Conservation (phyloP, 2,888 invertebrate genomes). For the Drosophila fungiperda region DNA sequence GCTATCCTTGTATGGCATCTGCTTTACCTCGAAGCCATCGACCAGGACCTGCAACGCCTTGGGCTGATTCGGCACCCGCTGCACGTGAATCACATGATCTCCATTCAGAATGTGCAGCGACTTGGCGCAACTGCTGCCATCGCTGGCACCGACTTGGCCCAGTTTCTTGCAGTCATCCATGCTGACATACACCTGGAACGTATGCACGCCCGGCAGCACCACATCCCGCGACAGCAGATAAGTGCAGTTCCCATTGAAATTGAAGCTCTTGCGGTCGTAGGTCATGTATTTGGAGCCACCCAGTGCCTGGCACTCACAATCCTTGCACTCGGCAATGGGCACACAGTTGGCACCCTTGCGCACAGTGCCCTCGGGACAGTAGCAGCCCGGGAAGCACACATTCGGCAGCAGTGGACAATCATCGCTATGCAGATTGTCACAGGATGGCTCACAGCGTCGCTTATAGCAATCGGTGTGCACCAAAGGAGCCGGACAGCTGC, state of each 20-base stretch:
- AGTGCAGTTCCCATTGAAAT: conserved; percentile 93
- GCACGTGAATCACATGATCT: conserved; percentile 87
- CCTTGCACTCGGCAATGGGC: conserved; percentile 89
- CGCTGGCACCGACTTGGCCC: conserved; percentile 60
- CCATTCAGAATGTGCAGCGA: conserved; percentile 89
- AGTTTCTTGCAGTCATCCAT: conserved; percentile 89
- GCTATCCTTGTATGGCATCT: conserved; percentile 86
- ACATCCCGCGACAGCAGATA: conserved; percentile 91
- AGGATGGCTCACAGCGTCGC: conserved; percentile 91
- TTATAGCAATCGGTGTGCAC: conserved; percentile 94
- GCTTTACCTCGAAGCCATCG: conserved; percentile 83
- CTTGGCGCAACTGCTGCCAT: conserved; percentile 87
- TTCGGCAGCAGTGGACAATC: conserved; percentile 88
- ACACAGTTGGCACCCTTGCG: conserved; percentile 90
- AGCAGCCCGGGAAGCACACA: conserved; percentile 93
- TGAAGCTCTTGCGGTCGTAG: conserved; percentile 92
- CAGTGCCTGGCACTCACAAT: conserved; percentile 91
- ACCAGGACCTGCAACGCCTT: conserved; percentile 82
- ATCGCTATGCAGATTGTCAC: conserved; percentile 87
- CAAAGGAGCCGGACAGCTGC: conserved; percentile 90
- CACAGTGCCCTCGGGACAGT: conserved; percentile 91
- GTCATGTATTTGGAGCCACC: conserved; percentile 93
- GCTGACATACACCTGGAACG: conserved; percentile 88
- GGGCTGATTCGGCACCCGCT: conserved; percentile 82
- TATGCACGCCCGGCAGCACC: conserved; percentile 85